Evolutionary conservation across 2,797 vertebrate species (phyloP), one percentile per base, ranked within the genome.

Genomic region (Onychomys torridus): DNA sequence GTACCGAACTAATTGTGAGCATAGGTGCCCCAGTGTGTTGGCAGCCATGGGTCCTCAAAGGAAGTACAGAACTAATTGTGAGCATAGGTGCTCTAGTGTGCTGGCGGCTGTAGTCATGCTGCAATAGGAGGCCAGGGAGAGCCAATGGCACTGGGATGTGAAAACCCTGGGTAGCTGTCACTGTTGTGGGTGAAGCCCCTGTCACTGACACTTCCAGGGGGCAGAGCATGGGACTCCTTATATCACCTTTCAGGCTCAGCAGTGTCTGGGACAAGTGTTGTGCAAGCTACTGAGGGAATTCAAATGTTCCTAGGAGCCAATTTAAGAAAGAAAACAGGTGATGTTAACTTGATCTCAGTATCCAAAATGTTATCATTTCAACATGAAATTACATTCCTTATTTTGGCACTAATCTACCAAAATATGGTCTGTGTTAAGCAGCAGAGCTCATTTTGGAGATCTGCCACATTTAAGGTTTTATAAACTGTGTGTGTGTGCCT

Each of bases 341-440:
- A 85, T 77, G 55, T 11, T 37, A 73, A 86, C 32, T 90, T 82
- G 40, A 21, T 86, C 29, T n/a, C 2, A 9, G 14, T 83, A 81
- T 78, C 19, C 11, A 40, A 63, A 96, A 89, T 87, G 55, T 81
- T 94, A 27, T 37, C 57, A 71, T 83, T 94, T 93, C 34, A 69
- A 14, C 81, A 43, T 69, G 29, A 49, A 67, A 67, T 82, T 4
- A 8, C 11, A 8, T 85, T 84, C 81, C 79, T 91, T 82, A 27
- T 84, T 95, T 93, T 67, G 40, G 32, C 52, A 71, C 40, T 43
- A 75, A 90, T n/a, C 32, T 40, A 55, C 95, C 37, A 61, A 61
- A 84, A 59, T 84, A 32, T 69, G n/a, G 29, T 71, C 23, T 82
- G 25, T 85, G 6, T 88, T 76, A 89, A 71, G 12, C 2, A 69